These are phyloP conservation scores for Myathropa florea DNA, from an alignment of 2,888 invertebrate genomes.

Conservation along the genomic window DNA sequence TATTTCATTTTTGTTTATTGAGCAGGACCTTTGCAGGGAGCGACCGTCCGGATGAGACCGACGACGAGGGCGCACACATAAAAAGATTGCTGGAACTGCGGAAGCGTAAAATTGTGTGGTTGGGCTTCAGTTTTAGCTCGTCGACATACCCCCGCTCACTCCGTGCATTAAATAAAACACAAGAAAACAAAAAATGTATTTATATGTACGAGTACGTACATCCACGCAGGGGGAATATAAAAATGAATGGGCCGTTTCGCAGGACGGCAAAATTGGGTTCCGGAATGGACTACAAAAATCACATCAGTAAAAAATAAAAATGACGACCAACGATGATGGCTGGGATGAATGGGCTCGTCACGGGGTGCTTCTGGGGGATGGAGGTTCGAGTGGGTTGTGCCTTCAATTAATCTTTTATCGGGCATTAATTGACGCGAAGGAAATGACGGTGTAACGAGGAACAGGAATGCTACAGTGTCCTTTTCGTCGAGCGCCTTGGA, in stretches of 20 bases:
- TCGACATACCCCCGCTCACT: background rate
- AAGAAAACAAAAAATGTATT: slow-evolving; percentile 4
- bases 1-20: slow-evolving; percentile 20
- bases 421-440: slow-evolving; percentile 18
- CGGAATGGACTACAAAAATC: slow-evolving; percentile 33
- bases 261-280: slow-evolving; percentile 17
- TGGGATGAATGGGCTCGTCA: background rate
- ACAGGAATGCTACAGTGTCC: background rate
- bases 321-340: background rate
- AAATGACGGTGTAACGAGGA: background rate
- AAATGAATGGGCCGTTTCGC: background rate
- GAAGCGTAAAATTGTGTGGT: slow-evolving; percentile 55
- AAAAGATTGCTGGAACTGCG: slow-evolving; percentile 4
- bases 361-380: background rate
- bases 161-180: slow-evolving; percentile 25
- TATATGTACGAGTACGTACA: background rate
- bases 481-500: background rate
- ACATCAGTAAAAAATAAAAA: slow-evolving; percentile 2
- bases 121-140: background rate
- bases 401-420: slow-evolving; percentile 38
- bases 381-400: background rate
- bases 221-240: background rate
- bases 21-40: slow-evolving; percentile 2
- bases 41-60: background rate
- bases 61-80: background rate